Base-by-base conservation (phyloP, 2,113 vertebrate genomes). In the Austrofundulus limnaeus region DNA sequence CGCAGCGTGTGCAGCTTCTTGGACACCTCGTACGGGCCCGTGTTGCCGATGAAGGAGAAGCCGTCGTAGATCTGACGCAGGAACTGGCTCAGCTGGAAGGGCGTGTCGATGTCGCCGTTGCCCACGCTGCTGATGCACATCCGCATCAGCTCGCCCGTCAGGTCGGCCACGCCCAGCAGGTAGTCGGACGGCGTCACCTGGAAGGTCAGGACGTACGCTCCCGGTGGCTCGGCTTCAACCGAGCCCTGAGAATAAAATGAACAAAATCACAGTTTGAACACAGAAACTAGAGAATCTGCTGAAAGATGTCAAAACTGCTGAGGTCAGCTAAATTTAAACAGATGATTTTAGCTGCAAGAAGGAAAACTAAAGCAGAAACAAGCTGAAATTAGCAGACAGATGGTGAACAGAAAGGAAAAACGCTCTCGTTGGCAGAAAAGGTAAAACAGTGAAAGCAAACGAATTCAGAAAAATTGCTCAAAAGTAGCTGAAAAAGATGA, bases 101-200 rank as follows among this genome's bases (percentile, higher is more conserved):
- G 97, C 0, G 96, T 98, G 86, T 98, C 96, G 3, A 98, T 96
- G 83, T 99, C 97, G 5, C 97, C 97, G 0, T 97, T 98, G 1
- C 97, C 96, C 48, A 98, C 96, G 0, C 97, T 98, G 90, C 93
- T 94, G 72, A 99, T 98, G 66, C 97, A 99, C 91, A 98, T 92
- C 1, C 97, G 89, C 97, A 99, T 99, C 77, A 99, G 88, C 87
- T 99, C 97, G 15, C 97, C 97, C 0, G 96, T 98, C 25, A 98
- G 88, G 73, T 98, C 97, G 0, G 97, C 97, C 82, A 99, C 93
- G 14, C 97, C 97, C 68, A 99, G 91, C 59, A 98, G 92, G 91
- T 98, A 98, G 86, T 98, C 97, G 0, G 96, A 93, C 0, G 95
- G 94, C 0, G 94, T 96, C 47, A 99, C 92, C 68, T 94, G 95